These are phyloP conservation scores for Channallabes apus DNA, from an alignment of 2,797 vertebrate species.

Conservation along the genomic window DNA sequence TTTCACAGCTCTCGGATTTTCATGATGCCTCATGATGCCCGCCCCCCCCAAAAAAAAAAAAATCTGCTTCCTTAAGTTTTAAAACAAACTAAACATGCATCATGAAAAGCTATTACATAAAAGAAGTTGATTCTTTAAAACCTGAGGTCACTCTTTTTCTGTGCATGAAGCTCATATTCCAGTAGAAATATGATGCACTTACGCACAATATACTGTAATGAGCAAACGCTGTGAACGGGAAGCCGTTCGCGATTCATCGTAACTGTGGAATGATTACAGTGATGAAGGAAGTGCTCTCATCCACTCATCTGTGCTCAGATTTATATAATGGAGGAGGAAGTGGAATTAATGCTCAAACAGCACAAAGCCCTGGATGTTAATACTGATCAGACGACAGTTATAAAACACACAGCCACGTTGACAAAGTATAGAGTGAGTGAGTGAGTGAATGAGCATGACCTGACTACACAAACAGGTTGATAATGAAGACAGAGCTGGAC, in stretches of 20 bases:
- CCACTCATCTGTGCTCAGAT: not conserved
- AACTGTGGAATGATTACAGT: not conserved
- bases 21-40: not conserved
- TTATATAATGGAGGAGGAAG: not conserved
- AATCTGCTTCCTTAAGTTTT: not conserved
- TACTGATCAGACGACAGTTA: not conserved
- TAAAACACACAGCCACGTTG: not conserved
- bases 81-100: not conserved
- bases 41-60: not conserved
- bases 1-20: not conserved
- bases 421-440: not conserved
- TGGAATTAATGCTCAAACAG: not conserved
- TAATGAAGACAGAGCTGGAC: constrained; percentile 6
- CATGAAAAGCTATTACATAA: not conserved
- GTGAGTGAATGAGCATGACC: no score
- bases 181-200: not conserved
- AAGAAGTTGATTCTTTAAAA: not conserved
- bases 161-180: not conserved
- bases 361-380: not conserved
- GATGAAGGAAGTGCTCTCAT: not conserved
- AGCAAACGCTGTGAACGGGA: not conserved
- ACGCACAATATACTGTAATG: not conserved
- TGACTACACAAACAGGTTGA: constrained; percentile 8
- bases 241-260: not conserved
- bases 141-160: not conserved